phyloP scores from a whole-genome alignment of 2,797 vertebrate species.

The Myotis planiceps region DNA sequence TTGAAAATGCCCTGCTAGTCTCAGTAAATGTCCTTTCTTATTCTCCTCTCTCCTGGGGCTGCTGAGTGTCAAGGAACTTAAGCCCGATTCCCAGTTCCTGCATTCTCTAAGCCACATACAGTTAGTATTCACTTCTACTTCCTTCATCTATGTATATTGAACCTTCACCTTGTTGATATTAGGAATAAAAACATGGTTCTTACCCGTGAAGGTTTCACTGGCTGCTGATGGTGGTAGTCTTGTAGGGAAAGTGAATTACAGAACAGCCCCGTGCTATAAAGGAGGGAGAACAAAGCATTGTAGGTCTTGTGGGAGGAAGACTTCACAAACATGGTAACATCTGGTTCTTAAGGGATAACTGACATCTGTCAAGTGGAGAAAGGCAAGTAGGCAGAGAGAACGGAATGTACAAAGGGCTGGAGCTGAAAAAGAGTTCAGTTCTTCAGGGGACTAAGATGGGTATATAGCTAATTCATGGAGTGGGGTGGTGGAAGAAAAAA shows the following conservation, averaged over 20 bases:
- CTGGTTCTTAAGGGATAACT: background rate
- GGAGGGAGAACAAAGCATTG: background rate
- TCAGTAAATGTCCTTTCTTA: background rate
- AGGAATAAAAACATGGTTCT: background rate
- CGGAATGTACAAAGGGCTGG: background rate
- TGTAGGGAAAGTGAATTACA: background rate
- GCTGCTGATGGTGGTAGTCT: background rate
- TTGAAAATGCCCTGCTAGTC: background rate
- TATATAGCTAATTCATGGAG: background rate
- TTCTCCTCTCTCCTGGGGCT: background rate
- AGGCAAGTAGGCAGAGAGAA: background rate
- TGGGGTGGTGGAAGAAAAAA: background rate
- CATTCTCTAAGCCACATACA: background rate
- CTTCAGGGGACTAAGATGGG: background rate
- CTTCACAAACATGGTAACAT: background rate
- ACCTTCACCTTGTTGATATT: background rate
- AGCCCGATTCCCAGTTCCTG: background rate
- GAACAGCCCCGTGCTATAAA: fast-evolving
- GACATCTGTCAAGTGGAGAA: background rate
- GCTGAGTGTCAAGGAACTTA: background rate
- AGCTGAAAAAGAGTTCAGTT: background rate
- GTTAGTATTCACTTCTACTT: background rate
- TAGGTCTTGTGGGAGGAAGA: background rate
- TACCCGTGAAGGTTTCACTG: background rate
- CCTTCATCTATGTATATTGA: background rate